phyloP scores from a whole-genome alignment of 2,888 invertebrate species.

The Catocala fraxini region DNA sequence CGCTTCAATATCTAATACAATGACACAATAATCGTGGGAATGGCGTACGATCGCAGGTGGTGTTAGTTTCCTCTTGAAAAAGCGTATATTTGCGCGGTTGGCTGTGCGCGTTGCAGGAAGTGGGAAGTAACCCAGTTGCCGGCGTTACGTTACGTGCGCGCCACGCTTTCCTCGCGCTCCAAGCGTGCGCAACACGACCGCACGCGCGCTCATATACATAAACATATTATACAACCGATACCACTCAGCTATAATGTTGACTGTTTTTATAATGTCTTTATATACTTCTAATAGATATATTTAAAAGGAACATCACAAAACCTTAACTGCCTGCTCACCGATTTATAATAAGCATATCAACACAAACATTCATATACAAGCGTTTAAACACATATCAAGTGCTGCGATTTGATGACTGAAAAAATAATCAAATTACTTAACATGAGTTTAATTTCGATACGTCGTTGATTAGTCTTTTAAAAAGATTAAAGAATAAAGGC shows the following conservation, averaged over 20 bases:
- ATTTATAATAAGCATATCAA: no score
- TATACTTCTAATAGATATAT: not conserved
- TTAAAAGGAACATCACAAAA: no score
- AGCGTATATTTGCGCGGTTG: constrained; percentile 26
- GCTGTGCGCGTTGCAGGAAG: constrained; percentile 65
- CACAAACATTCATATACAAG: no score
- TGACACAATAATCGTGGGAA: constrained; percentile 61
- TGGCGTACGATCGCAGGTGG: constrained; percentile 35
- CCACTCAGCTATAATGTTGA: not conserved
- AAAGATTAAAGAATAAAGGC: no score
- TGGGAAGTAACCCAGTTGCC: constrained; percentile 79
- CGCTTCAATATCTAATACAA: constrained; percentile 8
- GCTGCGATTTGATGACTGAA: no score
- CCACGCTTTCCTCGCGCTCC: constrained; percentile 67
- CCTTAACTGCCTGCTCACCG: no score
- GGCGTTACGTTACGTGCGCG: constrained; percentile 66
- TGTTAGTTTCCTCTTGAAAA: constrained; percentile 65
- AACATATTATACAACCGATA: constrained; percentile 36
- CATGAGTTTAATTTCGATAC: no score
- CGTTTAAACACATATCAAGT: no score
- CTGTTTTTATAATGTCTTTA: not conserved
- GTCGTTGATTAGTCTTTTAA: no score
- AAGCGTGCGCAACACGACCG: constrained; percentile 31
- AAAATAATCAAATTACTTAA: no score
- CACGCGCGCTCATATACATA: constrained; percentile 29